These are phyloP conservation scores for Bombylius major DNA, from an alignment of 2,888 invertebrate genomes.

Conservation along the genomic window DNA sequence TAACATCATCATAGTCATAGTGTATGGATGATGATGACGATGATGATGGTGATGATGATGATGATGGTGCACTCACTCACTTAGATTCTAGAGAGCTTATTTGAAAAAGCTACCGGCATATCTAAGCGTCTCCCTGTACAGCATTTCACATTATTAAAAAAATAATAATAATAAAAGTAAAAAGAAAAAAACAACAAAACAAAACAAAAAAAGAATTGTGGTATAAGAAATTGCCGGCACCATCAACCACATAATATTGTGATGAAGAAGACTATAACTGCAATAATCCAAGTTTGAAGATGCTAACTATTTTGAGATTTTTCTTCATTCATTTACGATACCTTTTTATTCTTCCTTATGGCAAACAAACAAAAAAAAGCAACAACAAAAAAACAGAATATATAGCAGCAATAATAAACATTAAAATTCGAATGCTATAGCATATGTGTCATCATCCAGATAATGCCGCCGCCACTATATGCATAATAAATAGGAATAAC, in stretches of 20 bases:
- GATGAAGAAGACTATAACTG: no score
- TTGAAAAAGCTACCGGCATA: slow-evolving; percentile 14
- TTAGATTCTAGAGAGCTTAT: background rate
- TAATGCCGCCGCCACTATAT: background rate
- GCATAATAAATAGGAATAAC: background rate
- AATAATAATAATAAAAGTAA: background rate
- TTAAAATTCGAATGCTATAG: no score
- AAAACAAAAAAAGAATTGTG: background rate
- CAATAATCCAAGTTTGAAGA: background rate
- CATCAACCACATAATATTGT: background rate
- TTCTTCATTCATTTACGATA: background rate
- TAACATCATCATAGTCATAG: background rate
- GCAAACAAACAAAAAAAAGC: background rate
- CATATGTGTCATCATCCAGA: background rate
- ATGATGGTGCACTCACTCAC: no score
- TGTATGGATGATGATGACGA: no score
- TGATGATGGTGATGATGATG: no score
- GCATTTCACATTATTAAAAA: slow-evolving; percentile 10
- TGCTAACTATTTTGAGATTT: background rate
- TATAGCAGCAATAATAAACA: no score
- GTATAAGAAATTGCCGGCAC: slow-evolving; percentile 6
- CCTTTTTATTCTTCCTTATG: background rate
- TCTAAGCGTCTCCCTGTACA: slow-evolving; percentile 6
- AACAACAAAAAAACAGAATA: no score
- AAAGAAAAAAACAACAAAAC: slow-evolving; percentile 5